Conservation (phyloP, 2,888 invertebrate genomes). For the Glyphotaelius pellucidus region DNA sequence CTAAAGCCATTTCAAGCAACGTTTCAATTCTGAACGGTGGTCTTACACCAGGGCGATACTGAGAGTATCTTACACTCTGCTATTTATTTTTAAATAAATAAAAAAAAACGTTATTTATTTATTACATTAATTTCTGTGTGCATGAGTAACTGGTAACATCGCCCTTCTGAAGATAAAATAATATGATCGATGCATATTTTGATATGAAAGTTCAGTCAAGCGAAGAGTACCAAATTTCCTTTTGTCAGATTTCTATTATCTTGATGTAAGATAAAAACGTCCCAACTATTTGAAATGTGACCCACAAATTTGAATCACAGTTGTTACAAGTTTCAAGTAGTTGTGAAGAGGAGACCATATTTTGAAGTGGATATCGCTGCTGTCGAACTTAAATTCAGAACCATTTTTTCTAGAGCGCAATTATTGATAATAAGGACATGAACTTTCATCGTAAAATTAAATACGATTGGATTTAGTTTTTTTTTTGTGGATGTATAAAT, state of each 20-base stretch:
- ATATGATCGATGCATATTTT: constrained; percentile 7
- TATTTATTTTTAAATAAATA: no score
- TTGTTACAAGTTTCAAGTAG: not conserved
- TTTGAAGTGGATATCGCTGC: constrained; percentile 20
- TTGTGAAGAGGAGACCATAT: not conserved
- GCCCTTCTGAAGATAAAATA: not conserved
- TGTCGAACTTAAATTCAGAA: constrained; percentile 14
- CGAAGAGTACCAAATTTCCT: not conserved
- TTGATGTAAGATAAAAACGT: not conserved
- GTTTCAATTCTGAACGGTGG: no score
- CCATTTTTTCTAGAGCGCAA: not conserved
- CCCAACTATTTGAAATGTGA: not conserved
- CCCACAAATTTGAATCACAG: not conserved
- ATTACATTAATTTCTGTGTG: no score
- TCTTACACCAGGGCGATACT: no score
- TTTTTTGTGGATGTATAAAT: not conserved
- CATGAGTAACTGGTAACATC: not conserved
- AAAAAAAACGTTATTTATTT: no score
- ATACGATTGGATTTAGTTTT: not conserved
- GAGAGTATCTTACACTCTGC: no score
- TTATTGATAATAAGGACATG: not conserved
- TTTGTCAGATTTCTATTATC: not conserved
- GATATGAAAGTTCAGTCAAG: not conserved
- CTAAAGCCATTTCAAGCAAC: no score
- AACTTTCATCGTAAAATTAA: not conserved